These are phyloP conservation scores for Capromys pilorides DNA, from an alignment of 2,797 vertebrate genomes.

Conservation along the genomic window DNA sequence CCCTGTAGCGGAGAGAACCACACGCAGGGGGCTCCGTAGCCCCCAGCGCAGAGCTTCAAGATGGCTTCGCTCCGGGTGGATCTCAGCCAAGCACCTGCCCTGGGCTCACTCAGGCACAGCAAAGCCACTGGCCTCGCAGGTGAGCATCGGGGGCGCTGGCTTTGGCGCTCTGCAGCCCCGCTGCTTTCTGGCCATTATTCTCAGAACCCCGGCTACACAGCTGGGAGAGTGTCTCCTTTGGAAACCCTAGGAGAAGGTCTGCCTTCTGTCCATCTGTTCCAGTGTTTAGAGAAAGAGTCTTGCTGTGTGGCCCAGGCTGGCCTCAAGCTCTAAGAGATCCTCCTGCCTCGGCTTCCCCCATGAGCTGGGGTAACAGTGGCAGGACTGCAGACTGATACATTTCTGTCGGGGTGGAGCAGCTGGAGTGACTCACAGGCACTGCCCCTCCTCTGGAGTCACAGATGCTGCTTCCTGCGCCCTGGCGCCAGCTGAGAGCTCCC, in stretches of 20 bases:
- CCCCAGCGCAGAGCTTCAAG: too few relatives aligned
- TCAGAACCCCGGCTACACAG: not conserved
- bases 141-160: not conserved
- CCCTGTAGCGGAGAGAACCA: too few relatives aligned
- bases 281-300: not conserved
- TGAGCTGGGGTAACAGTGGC: not conserved
- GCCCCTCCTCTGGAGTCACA: not conserved
- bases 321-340: not conserved
- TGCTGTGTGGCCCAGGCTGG: not conserved
- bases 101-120: too few relatives aligned
- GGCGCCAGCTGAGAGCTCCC: not conserved
- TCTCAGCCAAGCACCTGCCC: too few relatives aligned
- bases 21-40: too few relatives aligned
- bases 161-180: not conserved
- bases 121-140: not conserved
- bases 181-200: too few relatives aligned
- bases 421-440: not conserved
- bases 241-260: not conserved
- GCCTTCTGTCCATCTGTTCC: not conserved
- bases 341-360: not conserved
- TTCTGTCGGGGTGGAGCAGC: not conserved
- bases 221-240: not conserved
- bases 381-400: not conserved
- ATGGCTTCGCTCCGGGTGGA: too few relatives aligned
- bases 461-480: not conserved